Percentiles rank a stretch among this genome's conserved stretches.
phyloP scores from a whole-genome alignment of 2,888 invertebrate genomes.

The Parnassius orleans region DNA sequence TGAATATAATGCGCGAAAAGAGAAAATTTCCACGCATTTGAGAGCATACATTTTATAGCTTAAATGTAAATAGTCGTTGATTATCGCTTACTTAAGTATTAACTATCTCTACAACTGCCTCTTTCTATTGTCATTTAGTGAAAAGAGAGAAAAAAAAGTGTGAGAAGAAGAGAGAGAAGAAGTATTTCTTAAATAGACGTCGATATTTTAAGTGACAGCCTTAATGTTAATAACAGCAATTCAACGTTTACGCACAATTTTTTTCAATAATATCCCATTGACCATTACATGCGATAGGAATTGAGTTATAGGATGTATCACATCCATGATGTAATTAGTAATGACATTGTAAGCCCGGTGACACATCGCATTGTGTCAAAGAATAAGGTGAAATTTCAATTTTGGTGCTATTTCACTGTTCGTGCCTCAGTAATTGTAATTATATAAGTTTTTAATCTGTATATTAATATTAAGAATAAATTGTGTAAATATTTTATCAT shows the following conservation, averaged over 20 bases:
- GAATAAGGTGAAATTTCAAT: conserved; percentile 42
- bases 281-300: conserved; percentile 4
- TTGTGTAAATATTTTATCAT: conserved; percentile 22
- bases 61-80: too few relatives aligned
- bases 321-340: too few relatives aligned
- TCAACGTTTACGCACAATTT: not conserved
- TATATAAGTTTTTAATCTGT: conserved; percentile 39
- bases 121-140: too few relatives aligned
- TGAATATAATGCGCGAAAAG: too few relatives aligned
- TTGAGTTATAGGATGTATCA: not conserved
- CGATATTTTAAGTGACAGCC: too few relatives aligned
- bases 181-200: too few relatives aligned
- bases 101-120: too few relatives aligned
- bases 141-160: too few relatives aligned
- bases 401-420: conserved; percentile 74
- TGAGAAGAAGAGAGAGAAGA: too few relatives aligned
- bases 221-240: not conserved
- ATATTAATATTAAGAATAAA: conserved; percentile 24
- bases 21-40: too few relatives aligned
- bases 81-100: too few relatives aligned
- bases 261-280: not conserved
- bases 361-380: conserved; percentile 19
- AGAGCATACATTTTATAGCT: too few relatives aligned
- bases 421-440: conserved; percentile 64
- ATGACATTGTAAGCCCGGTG: not conserved